Evolutionary conservation across 2,888 invertebrate genomes (phyloP), one percentile per base, ranked within the genome.

Genomic region (Hoplodrina ambigua): DNA sequence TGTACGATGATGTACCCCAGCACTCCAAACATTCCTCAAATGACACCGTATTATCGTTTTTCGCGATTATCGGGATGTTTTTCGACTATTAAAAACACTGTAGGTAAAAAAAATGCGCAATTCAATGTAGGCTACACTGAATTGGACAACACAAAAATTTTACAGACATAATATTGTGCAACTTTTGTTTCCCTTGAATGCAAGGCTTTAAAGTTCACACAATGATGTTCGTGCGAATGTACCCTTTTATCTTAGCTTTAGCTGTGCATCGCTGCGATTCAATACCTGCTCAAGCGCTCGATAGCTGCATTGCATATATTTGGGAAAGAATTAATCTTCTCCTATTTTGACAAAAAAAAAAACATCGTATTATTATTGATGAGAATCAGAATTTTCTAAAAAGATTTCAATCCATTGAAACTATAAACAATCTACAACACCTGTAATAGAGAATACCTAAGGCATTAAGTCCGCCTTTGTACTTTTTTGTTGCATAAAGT

Each of bases 181-280:
- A n/a, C 4, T 25, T 73, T 33, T 46, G 46, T 46, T 44, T 33
- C 46, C 8, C 6, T 2, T 44, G 4, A 54, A 19, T 3, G 25
- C 20, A 15, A 46, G 10, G 46, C 46, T 15, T 17, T 46, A 4
- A 46, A 46, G 17, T 15, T 15, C 46, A 17, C 15, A 15, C 33
- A 37, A 17, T 50, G 15, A 44, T 50, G 46, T 15, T 46, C 15
- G 17, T 44, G 71, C 71, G 69, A 71, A 68, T 76, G 44, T 11
- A n/a, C n/a, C 10, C 11, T n/a, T 17, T 0, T 17, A 7, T 49
- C n/a, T 44, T 55, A 49, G 8, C 11, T 11, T n/a, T 63, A 30
- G 71, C 69, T 75, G 19, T 33, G 76, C 50, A 50, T 33, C 20
- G 13, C 19, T 68, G 76, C 76, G 33, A 72, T 13, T 62, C 7